Conservation (phyloP, 1,140 invertebrate genomes). For the Polypedilum pembai region DNA sequence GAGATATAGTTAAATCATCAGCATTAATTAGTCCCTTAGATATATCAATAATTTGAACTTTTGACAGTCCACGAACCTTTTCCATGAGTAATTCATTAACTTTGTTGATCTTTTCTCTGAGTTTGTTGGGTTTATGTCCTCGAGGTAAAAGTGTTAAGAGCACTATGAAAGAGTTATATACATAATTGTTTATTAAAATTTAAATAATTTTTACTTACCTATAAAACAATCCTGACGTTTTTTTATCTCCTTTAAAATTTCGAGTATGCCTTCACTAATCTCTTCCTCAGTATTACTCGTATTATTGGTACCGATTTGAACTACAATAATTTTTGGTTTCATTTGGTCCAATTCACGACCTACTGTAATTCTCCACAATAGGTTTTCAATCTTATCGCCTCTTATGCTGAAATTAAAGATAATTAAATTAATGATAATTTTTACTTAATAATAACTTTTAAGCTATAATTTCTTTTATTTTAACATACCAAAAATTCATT, state of each 20-base stretch:
- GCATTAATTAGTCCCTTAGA: slow-evolving; percentile 67
- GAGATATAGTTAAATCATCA: slow-evolving; percentile 66
- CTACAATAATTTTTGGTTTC: slow-evolving; percentile 74
- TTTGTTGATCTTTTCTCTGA: slow-evolving; percentile 64
- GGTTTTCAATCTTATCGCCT: slow-evolving; percentile 77
- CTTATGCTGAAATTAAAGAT: slow-evolving; percentile 90
- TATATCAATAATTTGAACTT: slow-evolving; percentile 62
- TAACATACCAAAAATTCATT: too few relatives aligned
- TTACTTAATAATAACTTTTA: too few relatives aligned
- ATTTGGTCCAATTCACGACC: slow-evolving; percentile 75
- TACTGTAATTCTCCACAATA: slow-evolving; percentile 80
- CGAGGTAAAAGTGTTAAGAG: slow-evolving; percentile 75
- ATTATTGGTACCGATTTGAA: slow-evolving; percentile 81
- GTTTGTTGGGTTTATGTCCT: slow-evolving; percentile 69
- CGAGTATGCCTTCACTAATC: slow-evolving; percentile 70
- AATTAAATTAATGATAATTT: too few relatives aligned
- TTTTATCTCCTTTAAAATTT: slow-evolving; percentile 63
- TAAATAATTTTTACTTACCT: too few relatives aligned
- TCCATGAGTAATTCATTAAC: slow-evolving; percentile 65
- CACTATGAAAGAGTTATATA: too few relatives aligned
- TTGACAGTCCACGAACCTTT: slow-evolving; percentile 46
- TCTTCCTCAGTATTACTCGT: slow-evolving; percentile 62
- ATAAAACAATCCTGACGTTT: slow-evolving; percentile 69
- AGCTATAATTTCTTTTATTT: too few relatives aligned
- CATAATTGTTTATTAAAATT: too few relatives aligned